A percentile compares a stretch with the other conserved stretches of the same genome.
Evolutionary conservation across 2,888 invertebrate genomes (phyloP).

Genomic region (Ceramica pisi): DNA sequence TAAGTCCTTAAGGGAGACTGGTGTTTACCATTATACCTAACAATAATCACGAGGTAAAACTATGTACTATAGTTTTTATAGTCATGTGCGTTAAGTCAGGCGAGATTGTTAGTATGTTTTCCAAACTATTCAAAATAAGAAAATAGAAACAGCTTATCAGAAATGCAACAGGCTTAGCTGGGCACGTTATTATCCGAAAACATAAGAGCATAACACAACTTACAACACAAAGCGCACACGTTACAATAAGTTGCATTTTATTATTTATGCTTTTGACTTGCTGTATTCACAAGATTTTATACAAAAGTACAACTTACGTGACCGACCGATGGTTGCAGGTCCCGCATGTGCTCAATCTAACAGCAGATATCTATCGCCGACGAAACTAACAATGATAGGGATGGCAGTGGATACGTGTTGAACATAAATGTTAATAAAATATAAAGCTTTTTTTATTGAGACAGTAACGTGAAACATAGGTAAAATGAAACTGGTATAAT

Average conservation of each 20-base stretch:
- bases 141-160: constrained; percentile 9
- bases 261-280: constrained; percentile 8
- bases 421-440: constrained; percentile 34
- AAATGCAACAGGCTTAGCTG: background rate
- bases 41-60: constrained; percentile 60
- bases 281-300: background rate
- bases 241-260: constrained; percentile 16
- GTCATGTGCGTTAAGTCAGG: constrained; percentile 47
- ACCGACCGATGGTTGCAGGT: constrained; percentile 27
- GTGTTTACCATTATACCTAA: constrained; percentile 56
- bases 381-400: constrained; percentile 56
- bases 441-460: constrained; percentile 43
- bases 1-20: constrained; percentile 49
- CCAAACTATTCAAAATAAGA: constrained; percentile 7
- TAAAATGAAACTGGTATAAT: constrained; percentile 35
- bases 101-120: constrained; percentile 19
- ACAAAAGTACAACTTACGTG: constrained; percentile 25
- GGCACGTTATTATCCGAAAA: constrained; percentile 2
- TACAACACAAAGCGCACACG: constrained; percentile 19
- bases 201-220: constrained; percentile 16
- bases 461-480: constrained; percentile 37
- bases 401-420: constrained; percentile 49
- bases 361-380: constrained; percentile 19
- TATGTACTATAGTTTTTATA: constrained; percentile 54
- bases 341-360: constrained; percentile 10